A percentile compares a stretch with the other conserved stretches of the same genome.
phyloP scores from a whole-genome alignment of 2,797 vertebrate species.

The Anguilla anguilla region DNA sequence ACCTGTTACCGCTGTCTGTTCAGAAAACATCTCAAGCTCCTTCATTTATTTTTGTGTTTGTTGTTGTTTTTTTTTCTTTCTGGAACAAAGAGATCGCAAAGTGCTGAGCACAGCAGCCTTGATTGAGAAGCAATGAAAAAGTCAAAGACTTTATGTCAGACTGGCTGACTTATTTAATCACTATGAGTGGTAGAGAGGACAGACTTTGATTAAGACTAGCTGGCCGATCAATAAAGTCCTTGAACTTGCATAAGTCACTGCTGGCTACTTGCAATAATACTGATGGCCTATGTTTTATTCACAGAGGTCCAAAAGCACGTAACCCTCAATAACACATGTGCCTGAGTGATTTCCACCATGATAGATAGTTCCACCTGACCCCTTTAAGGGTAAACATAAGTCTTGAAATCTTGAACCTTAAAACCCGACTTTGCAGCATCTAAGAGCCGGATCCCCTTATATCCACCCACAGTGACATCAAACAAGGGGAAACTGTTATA shows the following conservation, averaged over 20 bases:
- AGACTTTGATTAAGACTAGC: slow-evolving; percentile 85
- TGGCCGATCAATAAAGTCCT: slow-evolving; percentile 86
- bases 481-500: neutral
- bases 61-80: slow-evolving; percentile 15
- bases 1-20: neutral
- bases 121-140: slow-evolving; percentile 68
- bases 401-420: slow-evolving; percentile 48
- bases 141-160: slow-evolving; percentile 71
- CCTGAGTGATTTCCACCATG: slow-evolving; percentile 50
- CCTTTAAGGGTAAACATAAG: slow-evolving; percentile 45
- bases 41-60: slow-evolving; percentile 12
- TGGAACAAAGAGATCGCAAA: slow-evolving; percentile 49
- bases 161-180: slow-evolving; percentile 85
- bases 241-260: slow-evolving; percentile 85
- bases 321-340: slow-evolving; percentile 39
- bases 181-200: slow-evolving; percentile 78
- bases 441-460: slow-evolving; percentile 20
- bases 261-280: slow-evolving; percentile 73
- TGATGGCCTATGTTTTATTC: slow-evolving; percentile 65
- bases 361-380: slow-evolving; percentile 53
- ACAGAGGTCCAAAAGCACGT: slow-evolving; percentile 53
- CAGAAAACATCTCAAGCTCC: neutral
- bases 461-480: slow-evolving; percentile 23
- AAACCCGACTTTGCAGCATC: slow-evolving; percentile 52
- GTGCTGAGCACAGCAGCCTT: slow-evolving; percentile 69